Base-by-base conservation (phyloP, 2,888 invertebrate genomes). In the Tribolium freemani region DNA sequence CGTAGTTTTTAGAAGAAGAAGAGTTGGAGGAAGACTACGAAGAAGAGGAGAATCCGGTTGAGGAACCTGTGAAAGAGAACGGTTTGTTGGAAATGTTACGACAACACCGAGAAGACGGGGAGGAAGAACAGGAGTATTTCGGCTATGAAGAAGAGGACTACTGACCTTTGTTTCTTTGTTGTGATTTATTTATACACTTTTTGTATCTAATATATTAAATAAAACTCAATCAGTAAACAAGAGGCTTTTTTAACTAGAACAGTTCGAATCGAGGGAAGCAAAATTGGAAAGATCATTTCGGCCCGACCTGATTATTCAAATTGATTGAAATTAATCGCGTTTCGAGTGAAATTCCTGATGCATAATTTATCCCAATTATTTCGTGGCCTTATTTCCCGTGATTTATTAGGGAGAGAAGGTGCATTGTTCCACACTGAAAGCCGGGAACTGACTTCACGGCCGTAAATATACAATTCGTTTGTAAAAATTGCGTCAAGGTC, bases 81-180 rank as follows among this genome's bases (percentile, higher is more conserved):
- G 86, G 87, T 2, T 83, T 87, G 20, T 79, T 86, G 61, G 83
- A 87, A 76, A 85, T 88, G 85, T 79, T 88, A 69, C 85, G 86
- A 48, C 86, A 87, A 44, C 92, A 91, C 77, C 89, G 90, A 69
- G 88, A 89, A 11, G 90, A 90, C 13, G 90, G 90, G 0, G 91
- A 91, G 26, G 90, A 90, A 5, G 90, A 76, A 11, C 80, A 82
- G 67, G 81, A 91, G 56, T 93, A 91, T 77, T 92, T 89, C 75
- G 88, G 86, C 58, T 87, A 88, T 74, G 87, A 88, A 60, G 93
- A 93, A 67, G 93, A 94, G 74, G 93, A 93, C 69, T 90, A 90
- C 82, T 89, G 87, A 16, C 16, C 16, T 16, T 16, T 16, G 48
- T 30, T 69, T 20, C 5, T 8, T 68, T 69, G 51, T 60, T 53